Base-by-base conservation (phyloP, 2,113 vertebrate genomes). In the Actenoides lindsayi region DNA sequence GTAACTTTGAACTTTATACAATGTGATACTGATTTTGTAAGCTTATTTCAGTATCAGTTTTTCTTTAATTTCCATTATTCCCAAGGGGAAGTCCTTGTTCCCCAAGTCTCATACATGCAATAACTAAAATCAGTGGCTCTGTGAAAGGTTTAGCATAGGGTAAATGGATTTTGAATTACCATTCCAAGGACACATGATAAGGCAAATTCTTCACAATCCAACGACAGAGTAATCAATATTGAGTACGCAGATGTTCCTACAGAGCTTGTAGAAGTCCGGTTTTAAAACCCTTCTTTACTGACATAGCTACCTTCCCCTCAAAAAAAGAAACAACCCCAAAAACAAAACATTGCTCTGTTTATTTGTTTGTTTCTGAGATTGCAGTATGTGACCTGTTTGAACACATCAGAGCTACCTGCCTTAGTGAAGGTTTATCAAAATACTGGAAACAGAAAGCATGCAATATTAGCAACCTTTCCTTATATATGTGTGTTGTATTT, bases 111-210 rank as follows among this genome's bases (percentile, higher is more conserved):
- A 50, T 57, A 85, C 39, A 94, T 83, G 89, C 74, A 97, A 91
- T 97, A 98, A 94, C 79, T 95, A 94, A 95, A 98, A 95, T 88
- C 93, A 97, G 91, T 42, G 90, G 67, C 31, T 94, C 18, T 54
- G 84, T 95, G 94, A 93, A 91, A 98, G 94, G 93, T 98, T 97
- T 97, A 97, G 87, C 16, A 11, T 60, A 97, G 94, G 96, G 89
- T 88, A 98, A 98, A 97, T 96, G 91, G 94, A 97, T 98, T 98
- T 98, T 95, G 71, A 15, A 33, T 90, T 95, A 89, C 83, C 75
- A 56, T 96, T 83, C 95, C 95, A 98, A 98, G 96, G 96, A 97
- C 95, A 94, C 51, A 76, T 42, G 46, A 82, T 41, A 97, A 56
- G 65, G 84, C 77, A 94, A 97, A 87, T 79, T 74, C 92, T 91